A percentile compares a stretch with the other conserved stretches of the same genome.
Evolutionary conservation across 2,113 vertebrate species (phyloP).

Genomic region (Hemichromis elongatus): DNA sequence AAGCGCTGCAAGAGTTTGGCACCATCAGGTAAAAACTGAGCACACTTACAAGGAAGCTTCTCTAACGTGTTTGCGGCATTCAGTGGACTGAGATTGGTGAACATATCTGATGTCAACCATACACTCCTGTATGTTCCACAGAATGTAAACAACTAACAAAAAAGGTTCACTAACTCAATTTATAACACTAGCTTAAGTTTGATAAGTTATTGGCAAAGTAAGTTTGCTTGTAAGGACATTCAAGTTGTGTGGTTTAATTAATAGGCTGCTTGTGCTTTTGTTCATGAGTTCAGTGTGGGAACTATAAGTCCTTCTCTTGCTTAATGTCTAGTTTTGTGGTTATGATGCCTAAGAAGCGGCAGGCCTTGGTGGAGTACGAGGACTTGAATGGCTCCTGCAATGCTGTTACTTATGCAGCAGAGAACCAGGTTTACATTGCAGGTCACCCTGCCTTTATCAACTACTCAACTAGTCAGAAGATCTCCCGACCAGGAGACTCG

Average conservation of each 20-base stretch:
- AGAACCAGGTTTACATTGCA: slow-evolving; percentile 93
- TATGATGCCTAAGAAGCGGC: slow-evolving; percentile 95
- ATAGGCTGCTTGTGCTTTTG: background rate
- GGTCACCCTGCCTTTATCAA: slow-evolving; percentile 93
- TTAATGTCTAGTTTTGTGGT: slow-evolving; percentile 81
- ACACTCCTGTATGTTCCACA: background rate
- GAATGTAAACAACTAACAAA: background rate
- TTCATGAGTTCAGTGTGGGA: background rate
- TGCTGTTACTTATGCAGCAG: slow-evolving; percentile 88
- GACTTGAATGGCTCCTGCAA: slow-evolving; percentile 88
- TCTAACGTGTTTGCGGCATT: background rate
- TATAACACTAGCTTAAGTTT: background rate
- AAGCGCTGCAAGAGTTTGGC: slow-evolving; percentile 92
- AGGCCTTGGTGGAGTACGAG: slow-evolving; percentile 92
- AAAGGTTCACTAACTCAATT: background rate
- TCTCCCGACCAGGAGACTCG: slow-evolving; percentile 86
- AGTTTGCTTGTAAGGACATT: background rate
- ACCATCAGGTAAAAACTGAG: slow-evolving; percentile 81
- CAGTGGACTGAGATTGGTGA: background rate
- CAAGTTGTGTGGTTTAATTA: background rate
- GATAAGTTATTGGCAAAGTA: background rate
- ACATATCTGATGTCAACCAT: background rate
- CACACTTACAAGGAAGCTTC: background rate
- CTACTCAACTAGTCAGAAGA: slow-evolving; percentile 96
- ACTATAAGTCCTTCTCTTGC: background rate